Conservation (phyloP, 2,888 invertebrate genomes). For the Harmothoe impar region DNA sequence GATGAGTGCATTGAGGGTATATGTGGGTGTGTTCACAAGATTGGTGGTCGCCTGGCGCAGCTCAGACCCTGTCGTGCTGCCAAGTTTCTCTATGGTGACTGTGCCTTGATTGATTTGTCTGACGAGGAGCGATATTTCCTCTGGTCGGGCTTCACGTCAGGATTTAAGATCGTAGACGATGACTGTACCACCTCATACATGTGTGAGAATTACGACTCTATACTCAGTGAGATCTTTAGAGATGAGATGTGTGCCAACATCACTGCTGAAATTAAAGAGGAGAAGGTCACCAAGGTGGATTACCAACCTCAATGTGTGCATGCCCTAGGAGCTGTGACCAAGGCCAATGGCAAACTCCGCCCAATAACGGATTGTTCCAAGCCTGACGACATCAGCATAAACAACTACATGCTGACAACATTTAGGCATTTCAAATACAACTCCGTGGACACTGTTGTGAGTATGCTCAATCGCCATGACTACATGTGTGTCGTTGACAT, state of each 20-base stretch:
- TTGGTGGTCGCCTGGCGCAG: no score
- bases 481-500: neutral
- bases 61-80: no score
- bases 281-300: neutral
- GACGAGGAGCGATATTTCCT: no score
- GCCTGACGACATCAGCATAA: neutral
- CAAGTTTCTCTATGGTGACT: no score
- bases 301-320: neutral
- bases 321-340: neutral
- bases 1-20: no score
- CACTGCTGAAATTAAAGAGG: neutral
- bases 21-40: no score
- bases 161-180: no score
- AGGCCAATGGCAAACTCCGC: neutral
- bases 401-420: neutral
- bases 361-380: neutral
- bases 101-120: no score
- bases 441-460: neutral
- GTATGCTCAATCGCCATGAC: neutral
- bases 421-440: neutral
- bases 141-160: no score
- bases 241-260: neutral
- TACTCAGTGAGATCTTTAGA: neutral
- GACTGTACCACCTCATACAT: neutral
- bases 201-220: neutral